Evolutionary conservation across 2,797 vertebrate species (phyloP).

Genomic region (Sebastolobus alascanus): DNA sequence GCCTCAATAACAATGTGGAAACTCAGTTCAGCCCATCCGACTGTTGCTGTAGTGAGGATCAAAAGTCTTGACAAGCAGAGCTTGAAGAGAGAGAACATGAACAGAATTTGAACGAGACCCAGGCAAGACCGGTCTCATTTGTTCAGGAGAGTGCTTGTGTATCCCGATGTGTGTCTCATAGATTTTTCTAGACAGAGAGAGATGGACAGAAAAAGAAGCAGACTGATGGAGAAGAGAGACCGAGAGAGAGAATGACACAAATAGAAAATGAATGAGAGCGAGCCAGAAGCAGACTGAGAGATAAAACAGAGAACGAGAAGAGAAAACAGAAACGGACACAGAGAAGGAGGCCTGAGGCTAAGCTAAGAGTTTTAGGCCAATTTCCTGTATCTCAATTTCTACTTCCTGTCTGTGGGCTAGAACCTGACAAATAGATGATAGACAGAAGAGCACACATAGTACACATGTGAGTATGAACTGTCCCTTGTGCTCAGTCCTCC

Average conservation of each 20-base stretch:
- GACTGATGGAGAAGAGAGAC: conserved; percentile 1
- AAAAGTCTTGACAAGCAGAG: conserved; percentile 22
- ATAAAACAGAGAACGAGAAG: not conserved
- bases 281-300: conserved; percentile 1
- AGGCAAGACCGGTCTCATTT: not conserved
- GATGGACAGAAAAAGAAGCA: not conserved
- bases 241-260: conserved; percentile 2
- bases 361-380: conserved; percentile 33
- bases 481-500: conserved; percentile 16
- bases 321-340: conserved; percentile 7
- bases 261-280: conserved; percentile 7
- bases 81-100: not conserved
- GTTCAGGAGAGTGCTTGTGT: not conserved
- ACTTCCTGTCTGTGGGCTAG: conserved; percentile 33
- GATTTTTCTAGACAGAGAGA: conserved; percentile 18
- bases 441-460: not conserved
- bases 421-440: conserved; percentile 10
- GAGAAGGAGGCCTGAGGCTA: conserved; percentile 4
- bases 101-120: not conserved
- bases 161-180: not conserved
- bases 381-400: conserved; percentile 39
- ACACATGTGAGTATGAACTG: not conserved
- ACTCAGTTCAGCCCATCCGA: conserved; percentile 19
- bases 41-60: conserved; percentile 29
- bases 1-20: conserved; percentile 33